Evolutionary conservation across 2,113 vertebrate species (phyloP).

Genomic region (Osmerus eperlanus): DNA sequence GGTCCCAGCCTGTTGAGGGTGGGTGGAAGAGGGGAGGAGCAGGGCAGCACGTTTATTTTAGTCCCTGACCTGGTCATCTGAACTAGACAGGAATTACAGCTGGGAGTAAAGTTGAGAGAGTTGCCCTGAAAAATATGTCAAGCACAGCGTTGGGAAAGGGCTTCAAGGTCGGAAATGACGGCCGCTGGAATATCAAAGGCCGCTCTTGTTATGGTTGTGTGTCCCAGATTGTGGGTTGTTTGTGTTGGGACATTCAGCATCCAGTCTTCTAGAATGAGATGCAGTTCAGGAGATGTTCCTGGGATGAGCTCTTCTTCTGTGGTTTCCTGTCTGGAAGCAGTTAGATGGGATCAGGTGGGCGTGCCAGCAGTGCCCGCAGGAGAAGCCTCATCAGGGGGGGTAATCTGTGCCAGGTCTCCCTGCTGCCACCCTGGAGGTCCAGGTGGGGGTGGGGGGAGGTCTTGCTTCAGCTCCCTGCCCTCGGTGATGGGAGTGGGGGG

Average conservation of each 20-base stretch:
- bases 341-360: conserved; percentile 23
- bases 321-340: conserved; percentile 29
- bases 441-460: not conserved
- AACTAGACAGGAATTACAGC: no score
- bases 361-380: conserved; percentile 6
- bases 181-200: no score
- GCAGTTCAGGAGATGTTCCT: conserved; percentile 14
- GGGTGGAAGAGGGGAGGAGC: no score
- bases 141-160: no score
- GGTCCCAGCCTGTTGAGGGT: not conserved
- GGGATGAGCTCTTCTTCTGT: not conserved
- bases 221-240: no score
- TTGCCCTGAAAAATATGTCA: no score
- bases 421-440: conserved; percentile 31
- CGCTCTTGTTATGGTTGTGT: no score
- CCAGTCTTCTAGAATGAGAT: not conserved
- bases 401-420: conserved; percentile 17
- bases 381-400: conserved; percentile 28
- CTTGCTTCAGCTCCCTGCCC: not conserved
- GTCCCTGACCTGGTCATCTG: not conserved
- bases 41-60: not conserved
- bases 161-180: no score
- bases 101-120: no score
- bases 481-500: not conserved
- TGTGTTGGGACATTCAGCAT: no score